Base-by-base conservation (phyloP, 2,888 invertebrate species). In the Drosophila helvetica region DNA sequence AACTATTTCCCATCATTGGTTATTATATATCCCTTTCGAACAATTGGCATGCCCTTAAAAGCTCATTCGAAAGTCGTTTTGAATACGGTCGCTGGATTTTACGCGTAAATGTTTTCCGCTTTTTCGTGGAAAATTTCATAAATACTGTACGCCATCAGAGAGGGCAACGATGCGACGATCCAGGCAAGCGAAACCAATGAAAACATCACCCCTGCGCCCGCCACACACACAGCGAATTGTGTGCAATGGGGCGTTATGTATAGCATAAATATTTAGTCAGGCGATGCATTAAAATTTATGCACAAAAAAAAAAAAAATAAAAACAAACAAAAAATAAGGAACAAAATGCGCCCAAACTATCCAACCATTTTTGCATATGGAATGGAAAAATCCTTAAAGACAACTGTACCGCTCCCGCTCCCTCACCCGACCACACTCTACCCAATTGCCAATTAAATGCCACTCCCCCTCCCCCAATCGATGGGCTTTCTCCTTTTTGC, bases 201-300 rank as follows among this genome's bases (percentile, higher is more conserved):
- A 55, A 46, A 33, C n/a, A 19, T 25, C 43, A 22, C 48, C 43
- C 7, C 22, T 19, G 5, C 22, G 4, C 22, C 4, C 22, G 22
- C 18, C 53, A 19, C 45, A 25, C 17, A 10, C 42, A 22, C n/a
- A 42, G 12, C 8, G 42, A 22, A 6, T 46, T 56, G 68, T 83
- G 86, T 88, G 83, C 86, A 83, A 84, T 88, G 88, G 81, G 74
- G 51, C 88, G 79, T 73, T 86, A 69, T 57, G 61, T 66, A 78
- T 86, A 84, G 76, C 80, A 88, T 88, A 83, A 82, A 82, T 83
- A 88, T 83, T 88, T 78, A 83, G 76, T 74, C 67, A 60, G 70
- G 48, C 81, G 66, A 55, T 74, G 79, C 83, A 83, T 88, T 83
- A 86, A 83, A 83, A 86, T 88, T 84, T 78, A 86, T 86, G 81